Base-by-base conservation (phyloP, 2,797 vertebrate genomes). In the Thunnus albacares region DNA sequence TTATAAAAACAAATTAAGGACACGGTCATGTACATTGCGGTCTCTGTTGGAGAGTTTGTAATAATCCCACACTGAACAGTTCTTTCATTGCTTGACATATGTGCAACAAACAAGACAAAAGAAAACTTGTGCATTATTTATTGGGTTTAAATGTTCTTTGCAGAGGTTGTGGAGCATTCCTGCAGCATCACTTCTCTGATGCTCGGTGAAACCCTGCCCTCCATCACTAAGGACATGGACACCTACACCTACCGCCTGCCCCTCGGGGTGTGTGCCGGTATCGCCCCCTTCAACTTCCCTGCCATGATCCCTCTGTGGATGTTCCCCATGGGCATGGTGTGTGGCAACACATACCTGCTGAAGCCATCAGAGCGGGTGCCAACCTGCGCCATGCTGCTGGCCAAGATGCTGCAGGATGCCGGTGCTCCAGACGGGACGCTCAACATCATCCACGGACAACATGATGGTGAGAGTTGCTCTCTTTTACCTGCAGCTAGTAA, bases 291-390 rank as follows among this genome's bases (percentile, higher is more conserved):
- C 92, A 99, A 98, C 92, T 99, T 99, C 91, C 98, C 98, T 0
- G 97, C 97, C 87, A 99, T 99, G 98, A 98, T 99, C 89, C 98
- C 98, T 35, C 96, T 99, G 38, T 99, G 98, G 98, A 99, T 99
- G 98, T 98, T 98, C 85, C 98, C 98, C 33, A 95, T 99, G 96
- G 97, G 96, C 63, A 95, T 98, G 97, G 98, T 97, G 52, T 98
- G 97, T 62, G 98, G 98, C 51, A 99, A 99, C 93, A 99, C 98
- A 5, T 98, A 97, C 92, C 88, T 99, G 83, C 92, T 99, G 93
- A 99, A 99, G 84, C 98, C 98, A 0, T 99, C 98, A 0, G 98
- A 99, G 87, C 95, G 97, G 4, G 98, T 98, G 45, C 98, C 98
- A 0, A 95, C 95, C 85, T 97, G 98, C 20, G 75, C 97, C 49